Evolutionary conservation across 2,113 vertebrate species (phyloP).

Genomic region (Solea solea): DNA sequence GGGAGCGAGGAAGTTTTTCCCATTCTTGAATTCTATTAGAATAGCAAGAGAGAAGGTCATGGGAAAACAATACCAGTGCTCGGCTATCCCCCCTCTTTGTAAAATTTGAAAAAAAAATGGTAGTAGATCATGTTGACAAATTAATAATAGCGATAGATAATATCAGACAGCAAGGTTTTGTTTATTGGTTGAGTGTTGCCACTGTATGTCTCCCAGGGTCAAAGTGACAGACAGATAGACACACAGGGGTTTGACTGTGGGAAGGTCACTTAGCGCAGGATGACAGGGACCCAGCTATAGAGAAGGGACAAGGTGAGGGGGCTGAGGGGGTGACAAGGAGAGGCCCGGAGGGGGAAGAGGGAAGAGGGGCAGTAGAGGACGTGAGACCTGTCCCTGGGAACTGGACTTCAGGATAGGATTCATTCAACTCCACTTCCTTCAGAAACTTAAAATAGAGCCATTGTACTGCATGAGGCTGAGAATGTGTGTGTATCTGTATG

Average conservation of each 20-base stretch:
- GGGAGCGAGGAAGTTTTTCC: slow-evolving; percentile 1
- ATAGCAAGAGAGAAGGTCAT: slow-evolving; percentile 16
- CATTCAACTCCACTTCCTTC: slow-evolving; percentile 99
- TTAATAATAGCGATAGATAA: slow-evolving; percentile 56
- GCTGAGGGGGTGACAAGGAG: slow-evolving; percentile 79
- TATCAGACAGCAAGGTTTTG: slow-evolving; percentile 34
- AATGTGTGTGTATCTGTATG: slow-evolving; percentile 89
- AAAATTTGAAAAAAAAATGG: slow-evolving; percentile 19
- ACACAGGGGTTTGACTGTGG: slow-evolving; percentile 56
- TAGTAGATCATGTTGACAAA: slow-evolving; percentile 54
- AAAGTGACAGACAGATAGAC: slow-evolving; percentile 40
- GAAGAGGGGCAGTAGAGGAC: slow-evolving; percentile 89
- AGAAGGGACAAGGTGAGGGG: slow-evolving; percentile 70
- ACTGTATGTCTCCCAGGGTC: slow-evolving; percentile 37
- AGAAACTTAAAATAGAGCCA: slow-evolving; percentile 98
- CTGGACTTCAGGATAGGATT: slow-evolving; percentile 98
- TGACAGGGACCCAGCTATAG: slow-evolving; percentile 56
- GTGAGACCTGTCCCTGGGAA: slow-evolving; percentile 98
- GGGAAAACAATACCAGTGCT: slow-evolving; percentile 44
- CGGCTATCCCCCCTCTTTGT: slow-evolving; percentile 5
- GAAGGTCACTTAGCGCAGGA: slow-evolving; percentile 66
- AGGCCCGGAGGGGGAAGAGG: slow-evolving; percentile 87
- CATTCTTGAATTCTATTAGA: slow-evolving; percentile 35
- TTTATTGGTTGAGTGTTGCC: slow-evolving; percentile 37
- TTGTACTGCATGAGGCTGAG: slow-evolving; percentile 96